Percentiles rank a stretch among this genome's conserved stretches.
These are phyloP conservation scores for Margaritifera margaritifera DNA, from an alignment of 2,888 invertebrate genomes.

Conservation along the genomic window DNA sequence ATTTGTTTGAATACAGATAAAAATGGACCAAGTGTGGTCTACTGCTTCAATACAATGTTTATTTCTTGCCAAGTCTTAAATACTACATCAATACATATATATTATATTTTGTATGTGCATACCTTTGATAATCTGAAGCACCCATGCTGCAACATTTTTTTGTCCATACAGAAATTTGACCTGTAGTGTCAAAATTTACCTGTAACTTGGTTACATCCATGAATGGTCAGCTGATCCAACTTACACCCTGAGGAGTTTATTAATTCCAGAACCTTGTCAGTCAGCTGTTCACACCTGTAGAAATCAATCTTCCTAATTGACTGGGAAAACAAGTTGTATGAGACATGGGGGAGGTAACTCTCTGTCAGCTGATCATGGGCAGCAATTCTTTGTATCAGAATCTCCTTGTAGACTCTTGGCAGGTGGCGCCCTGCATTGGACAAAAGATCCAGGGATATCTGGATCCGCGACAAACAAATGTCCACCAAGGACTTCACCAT, in stretches of 20 bases:
- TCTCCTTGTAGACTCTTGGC: conserved; percentile 63
- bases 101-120: too few relatives aligned
- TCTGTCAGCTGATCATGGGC: conserved; percentile 57
- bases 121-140: neutral
- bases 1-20: too few relatives aligned
- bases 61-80: too few relatives aligned
- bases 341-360: conserved; percentile 50
- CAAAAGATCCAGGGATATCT: conserved; percentile 50
- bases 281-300: conserved; percentile 62
- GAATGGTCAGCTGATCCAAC: conserved; percentile 51
- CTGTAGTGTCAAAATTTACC: conserved; percentile 41
- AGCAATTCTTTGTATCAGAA: conserved; percentile 56
- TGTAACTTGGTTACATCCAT: conserved; percentile 55
- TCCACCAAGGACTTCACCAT: conserved; percentile 64
- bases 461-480: conserved; percentile 57
- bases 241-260: conserved; percentile 50
- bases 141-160: neutral
- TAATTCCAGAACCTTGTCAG: conserved; percentile 50
- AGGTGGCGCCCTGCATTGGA: conserved; percentile 48
- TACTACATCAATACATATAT: too few relatives aligned
- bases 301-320: conserved; percentile 50
- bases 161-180: too few relatives aligned
- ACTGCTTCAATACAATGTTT: too few relatives aligned
- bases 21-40: too few relatives aligned
- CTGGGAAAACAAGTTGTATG: conserved; percentile 51